Evolutionary conservation across 1,140 invertebrate species (phyloP).

Genomic region (Littorina saxatilis): DNA sequence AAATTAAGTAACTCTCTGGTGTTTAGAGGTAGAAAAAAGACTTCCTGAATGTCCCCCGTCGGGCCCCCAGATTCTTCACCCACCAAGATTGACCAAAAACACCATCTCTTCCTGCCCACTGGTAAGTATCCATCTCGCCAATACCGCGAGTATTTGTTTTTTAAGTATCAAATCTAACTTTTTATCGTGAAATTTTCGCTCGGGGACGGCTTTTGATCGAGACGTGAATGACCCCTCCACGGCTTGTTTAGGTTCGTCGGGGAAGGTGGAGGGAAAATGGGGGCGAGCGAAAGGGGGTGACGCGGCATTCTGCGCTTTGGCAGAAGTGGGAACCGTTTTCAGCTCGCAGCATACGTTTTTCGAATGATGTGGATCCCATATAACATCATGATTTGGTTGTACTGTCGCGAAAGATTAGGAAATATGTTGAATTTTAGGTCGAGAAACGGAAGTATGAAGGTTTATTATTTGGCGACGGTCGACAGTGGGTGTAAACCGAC

Average conservation of each 20-base stretch:
- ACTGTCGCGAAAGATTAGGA: too few species aligned
- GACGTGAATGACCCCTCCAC: slow-evolving; percentile 25
- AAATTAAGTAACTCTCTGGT: slow-evolving; percentile 23
- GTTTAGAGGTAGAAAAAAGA: slow-evolving; percentile 21
- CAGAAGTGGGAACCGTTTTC: too few species aligned
- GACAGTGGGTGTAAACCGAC: too few species aligned
- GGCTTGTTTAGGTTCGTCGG: slow-evolving; percentile 32
- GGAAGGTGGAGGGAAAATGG: slow-evolving; percentile 38
- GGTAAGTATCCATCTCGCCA: slow-evolving; percentile 27
- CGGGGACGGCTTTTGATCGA: slow-evolving; percentile 12
- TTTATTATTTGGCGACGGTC: too few species aligned
- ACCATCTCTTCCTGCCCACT: slow-evolving; percentile 37
- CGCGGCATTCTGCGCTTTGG: neutral
- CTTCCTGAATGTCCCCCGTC: slow-evolving; percentile 41
- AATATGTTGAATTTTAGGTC: too few species aligned
- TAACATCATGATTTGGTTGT: too few species aligned
- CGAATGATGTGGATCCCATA: too few species aligned
- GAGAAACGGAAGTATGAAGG: too few species aligned
- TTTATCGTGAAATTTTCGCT: slow-evolving; percentile 2
- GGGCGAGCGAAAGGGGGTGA: slow-evolving; percentile 30
- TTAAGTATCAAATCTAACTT: slow-evolving; percentile 36
- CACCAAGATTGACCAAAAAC: slow-evolving; percentile 42
- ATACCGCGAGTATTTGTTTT: slow-evolving; percentile 26
- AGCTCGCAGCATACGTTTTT: too few species aligned
- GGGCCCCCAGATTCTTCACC: slow-evolving; percentile 39